Percentiles rank a stretch among this genome's conserved stretches.
Conservation (phyloP, 2,888 invertebrate genomes). For the Tubiluchus corallicola region DNA sequence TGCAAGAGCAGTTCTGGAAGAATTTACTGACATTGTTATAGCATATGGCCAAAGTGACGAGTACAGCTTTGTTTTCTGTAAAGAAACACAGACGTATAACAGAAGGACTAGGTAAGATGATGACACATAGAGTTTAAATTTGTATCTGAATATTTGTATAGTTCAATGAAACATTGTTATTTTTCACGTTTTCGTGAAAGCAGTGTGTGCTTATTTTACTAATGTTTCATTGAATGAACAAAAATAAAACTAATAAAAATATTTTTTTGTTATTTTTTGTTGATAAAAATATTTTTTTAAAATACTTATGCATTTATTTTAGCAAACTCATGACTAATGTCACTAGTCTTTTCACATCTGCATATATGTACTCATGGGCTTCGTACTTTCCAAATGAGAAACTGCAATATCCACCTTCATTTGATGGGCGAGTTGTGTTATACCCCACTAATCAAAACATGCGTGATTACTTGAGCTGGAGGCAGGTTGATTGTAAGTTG, state of each 20-base stretch:
- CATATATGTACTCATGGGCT: conserved; percentile 70
- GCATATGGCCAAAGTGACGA: conserved; percentile 93
- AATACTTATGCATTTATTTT: conserved; percentile 13
- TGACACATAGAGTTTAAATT: neutral
- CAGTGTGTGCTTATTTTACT: too few relatives aligned
- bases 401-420: conserved; percentile 70
- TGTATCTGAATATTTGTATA: neutral
- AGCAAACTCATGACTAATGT: conserved; percentile 67
- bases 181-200: neutral
- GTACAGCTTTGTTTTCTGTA: conserved; percentile 65
- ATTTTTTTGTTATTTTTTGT: neutral
- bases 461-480: conserved; percentile 30
- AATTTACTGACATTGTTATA: conserved; percentile 53
- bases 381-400: conserved; percentile 48
- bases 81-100: conserved; percentile 41
- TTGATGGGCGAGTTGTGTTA: conserved; percentile 69
- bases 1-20: conserved; percentile 60
- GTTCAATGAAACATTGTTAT: neutral
- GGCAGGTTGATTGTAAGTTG: conserved; percentile 28
- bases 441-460: conserved; percentile 74
- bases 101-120: conserved; percentile 40
- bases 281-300: neutral
- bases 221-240: too few relatives aligned
- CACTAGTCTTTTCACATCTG: conserved; percentile 67
- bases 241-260: neutral